A percentile compares a stretch with the other conserved stretches of the same genome.
Conservation (phyloP, 2,888 invertebrate species). For the Hydropsyche betteni region DNA sequence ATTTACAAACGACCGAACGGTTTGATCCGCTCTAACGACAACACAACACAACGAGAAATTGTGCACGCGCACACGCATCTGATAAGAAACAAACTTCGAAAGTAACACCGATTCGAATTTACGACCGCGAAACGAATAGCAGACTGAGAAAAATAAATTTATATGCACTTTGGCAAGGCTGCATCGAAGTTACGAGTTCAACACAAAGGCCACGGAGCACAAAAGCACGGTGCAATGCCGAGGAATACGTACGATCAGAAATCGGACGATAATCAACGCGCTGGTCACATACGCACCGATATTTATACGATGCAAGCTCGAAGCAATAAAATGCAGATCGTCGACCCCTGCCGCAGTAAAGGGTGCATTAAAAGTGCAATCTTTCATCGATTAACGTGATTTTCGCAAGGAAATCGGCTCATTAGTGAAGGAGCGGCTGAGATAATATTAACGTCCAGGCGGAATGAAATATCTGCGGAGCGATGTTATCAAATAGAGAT, state of each 20-base stretch:
- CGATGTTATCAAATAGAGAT: too few species aligned
- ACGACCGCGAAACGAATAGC: neutral
- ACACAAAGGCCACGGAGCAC: conserved; percentile 8
- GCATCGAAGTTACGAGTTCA: neutral
- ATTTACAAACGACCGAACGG: too few species aligned
- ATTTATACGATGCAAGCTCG: neutral
- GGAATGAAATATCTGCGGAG: too few species aligned
- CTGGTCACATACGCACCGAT: neutral
- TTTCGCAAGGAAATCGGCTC: conserved; percentile 4
- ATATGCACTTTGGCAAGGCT: conserved; percentile 12
- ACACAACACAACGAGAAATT: neutral
- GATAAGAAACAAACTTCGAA: neutral
- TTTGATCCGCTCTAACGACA: neutral
- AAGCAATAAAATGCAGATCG: conserved; percentile 19
- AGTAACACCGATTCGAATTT: neutral
- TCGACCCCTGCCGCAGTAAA: neutral
- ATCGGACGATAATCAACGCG: neutral
- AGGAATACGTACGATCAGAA: neutral
- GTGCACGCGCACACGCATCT: neutral
- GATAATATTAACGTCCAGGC: neutral
- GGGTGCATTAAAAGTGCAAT: neutral
- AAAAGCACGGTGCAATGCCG: neutral
- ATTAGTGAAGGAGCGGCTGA: neutral
- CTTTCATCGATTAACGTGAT: neutral
- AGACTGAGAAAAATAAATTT: neutral